Conservation (phyloP, 1,140 invertebrate genomes). For the Paracyclopina nana region DNA sequence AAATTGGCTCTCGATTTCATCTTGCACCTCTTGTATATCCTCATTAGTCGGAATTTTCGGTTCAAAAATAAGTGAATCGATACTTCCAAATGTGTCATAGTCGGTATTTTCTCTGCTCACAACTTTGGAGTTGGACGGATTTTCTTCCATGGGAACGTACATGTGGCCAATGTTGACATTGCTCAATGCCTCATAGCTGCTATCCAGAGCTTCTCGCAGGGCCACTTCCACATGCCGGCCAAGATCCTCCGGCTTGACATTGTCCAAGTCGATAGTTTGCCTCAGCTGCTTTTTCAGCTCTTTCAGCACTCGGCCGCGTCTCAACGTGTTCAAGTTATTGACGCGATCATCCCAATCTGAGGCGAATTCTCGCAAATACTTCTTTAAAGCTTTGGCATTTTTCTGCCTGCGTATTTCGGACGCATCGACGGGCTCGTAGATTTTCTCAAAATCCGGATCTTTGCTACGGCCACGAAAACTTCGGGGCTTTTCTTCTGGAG, state of each 20-base stretch:
- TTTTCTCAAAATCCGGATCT: conserved; percentile 20
- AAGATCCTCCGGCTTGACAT: conserved; percentile 16
- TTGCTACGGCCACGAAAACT: too few species aligned
- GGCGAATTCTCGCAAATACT: conserved; percentile 1
- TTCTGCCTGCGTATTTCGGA: background rate
- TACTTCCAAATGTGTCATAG: conserved; percentile 24
- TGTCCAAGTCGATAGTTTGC: conserved; percentile 16
- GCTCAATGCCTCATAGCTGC: conserved; percentile 18
- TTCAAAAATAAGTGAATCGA: conserved; percentile 25
- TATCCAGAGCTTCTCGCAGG: conserved; percentile 18
- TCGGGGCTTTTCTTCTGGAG: too few species aligned
- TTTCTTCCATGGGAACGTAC: conserved; percentile 25
- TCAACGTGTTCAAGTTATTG: conserved; percentile 7
- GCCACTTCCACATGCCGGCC: conserved; percentile 18
- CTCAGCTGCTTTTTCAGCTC: conserved; percentile 4
- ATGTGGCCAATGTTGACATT: conserved; percentile 25
- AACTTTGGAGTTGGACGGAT: conserved; percentile 16
- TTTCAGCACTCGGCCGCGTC: background rate
- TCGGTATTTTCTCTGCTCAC: conserved; percentile 20
- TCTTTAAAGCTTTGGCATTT: background rate
- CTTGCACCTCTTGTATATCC: conserved; percentile 18
- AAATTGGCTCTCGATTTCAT: background rate
- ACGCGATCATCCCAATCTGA: conserved; percentile 4
- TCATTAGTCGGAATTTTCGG: conserved; percentile 21
- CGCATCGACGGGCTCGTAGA: conserved; percentile 18